phyloP scores from a whole-genome alignment of 1,140 invertebrate genomes.

The Oncopeltus fasciatus region DNA sequence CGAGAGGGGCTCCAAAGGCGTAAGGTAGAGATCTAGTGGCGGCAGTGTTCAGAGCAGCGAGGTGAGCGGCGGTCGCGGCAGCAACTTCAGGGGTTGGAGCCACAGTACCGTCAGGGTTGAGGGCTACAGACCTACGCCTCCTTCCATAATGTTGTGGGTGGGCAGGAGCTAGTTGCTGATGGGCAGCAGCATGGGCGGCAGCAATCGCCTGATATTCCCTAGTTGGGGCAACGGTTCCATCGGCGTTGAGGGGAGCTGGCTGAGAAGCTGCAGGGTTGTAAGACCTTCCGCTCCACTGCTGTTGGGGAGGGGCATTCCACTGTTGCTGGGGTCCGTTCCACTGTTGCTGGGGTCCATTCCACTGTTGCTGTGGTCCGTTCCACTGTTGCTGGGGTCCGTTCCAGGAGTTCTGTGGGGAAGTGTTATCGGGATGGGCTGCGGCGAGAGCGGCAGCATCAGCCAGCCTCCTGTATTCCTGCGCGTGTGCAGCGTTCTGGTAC shows the following conservation, averaged over 20 bases:
- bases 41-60: conserved; percentile 22
- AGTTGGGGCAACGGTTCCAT: conserved; percentile 14
- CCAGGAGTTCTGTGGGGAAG: not conserved
- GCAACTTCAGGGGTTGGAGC: conserved; percentile 34
- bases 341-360: not conserved
- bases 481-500: conserved; percentile 37
- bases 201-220: conserved; percentile 40
- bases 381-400: conserved; percentile 18
- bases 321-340: not conserved
- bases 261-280: conserved; percentile 4
- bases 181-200: conserved; percentile 34
- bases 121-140: conserved; percentile 17
- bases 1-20: not conserved
- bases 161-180: not conserved
- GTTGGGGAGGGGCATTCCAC: too few relatives aligned
- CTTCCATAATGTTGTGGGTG: not conserved
- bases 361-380: conserved; percentile 17
- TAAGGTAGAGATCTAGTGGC: not conserved
- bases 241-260: conserved; percentile 18
- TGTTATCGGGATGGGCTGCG: not conserved
- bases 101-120: conserved; percentile 32
- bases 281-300: not conserved
- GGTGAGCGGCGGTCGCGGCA: conserved; percentile 25
- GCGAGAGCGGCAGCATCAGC: conserved; percentile 18
- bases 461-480: conserved; percentile 21